Percentiles rank a stretch among this genome's conserved stretches.
These are phyloP conservation scores for Allacma fusca DNA, from an alignment of 2,888 invertebrate species.

Conservation along the genomic window DNA sequence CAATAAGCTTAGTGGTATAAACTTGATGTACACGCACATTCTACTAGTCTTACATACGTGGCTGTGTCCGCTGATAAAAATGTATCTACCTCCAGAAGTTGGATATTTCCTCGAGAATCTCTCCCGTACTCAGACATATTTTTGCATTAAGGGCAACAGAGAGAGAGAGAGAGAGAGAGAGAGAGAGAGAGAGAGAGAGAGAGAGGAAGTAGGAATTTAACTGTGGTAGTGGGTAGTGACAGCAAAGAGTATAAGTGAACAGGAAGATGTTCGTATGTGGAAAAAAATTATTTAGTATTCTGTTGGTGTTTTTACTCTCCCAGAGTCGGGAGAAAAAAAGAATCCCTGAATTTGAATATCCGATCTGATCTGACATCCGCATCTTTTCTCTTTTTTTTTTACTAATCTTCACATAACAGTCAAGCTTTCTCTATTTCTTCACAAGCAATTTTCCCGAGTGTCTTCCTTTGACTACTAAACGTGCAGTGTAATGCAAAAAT, in stretches of 20 bases:
- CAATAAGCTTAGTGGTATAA: not conserved
- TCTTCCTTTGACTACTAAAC: constrained; percentile 25
- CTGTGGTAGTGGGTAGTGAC: constrained; percentile 16
- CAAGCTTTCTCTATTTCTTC: constrained; percentile 41
- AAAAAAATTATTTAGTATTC: constrained; percentile 37
- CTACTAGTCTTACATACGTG: no score
- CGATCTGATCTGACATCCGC: constrained; percentile 53
- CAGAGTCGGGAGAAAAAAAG: constrained; percentile 34
- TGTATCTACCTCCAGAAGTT: no score
- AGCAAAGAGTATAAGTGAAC: constrained; percentile 28
- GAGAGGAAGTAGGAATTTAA: not conserved
- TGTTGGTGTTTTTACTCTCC: constrained; percentile 31
- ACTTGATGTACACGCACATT: not conserved
- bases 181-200: not conserved
- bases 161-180: no score
- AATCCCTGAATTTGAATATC: constrained; percentile 53
- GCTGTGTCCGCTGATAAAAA: no score
- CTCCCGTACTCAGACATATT: no score
- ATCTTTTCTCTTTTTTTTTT: constrained; percentile 44
- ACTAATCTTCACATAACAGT: constrained; percentile 54
- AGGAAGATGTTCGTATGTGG: constrained; percentile 24
- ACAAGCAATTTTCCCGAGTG: constrained; percentile 9
- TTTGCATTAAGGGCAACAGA: no score
- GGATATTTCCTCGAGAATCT: no score
- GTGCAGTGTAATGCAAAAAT: constrained; percentile 21